Evolutionary conservation across 2,797 vertebrate species (phyloP), one percentile per base, ranked within the genome.

Genomic region (Macroramphosus scolopax): DNA sequence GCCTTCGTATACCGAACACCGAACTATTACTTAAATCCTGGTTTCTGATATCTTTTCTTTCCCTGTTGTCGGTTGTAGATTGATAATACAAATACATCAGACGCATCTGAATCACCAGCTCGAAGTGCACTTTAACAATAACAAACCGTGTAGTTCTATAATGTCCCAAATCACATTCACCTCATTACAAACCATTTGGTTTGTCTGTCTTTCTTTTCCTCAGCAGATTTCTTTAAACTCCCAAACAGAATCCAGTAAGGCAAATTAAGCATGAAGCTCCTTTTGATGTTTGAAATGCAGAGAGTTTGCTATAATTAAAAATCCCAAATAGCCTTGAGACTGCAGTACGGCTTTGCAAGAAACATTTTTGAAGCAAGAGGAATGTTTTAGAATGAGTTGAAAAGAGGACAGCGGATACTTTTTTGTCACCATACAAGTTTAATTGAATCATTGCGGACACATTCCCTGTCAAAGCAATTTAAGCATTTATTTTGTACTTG

Each of bases 221-320:
- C 46, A 59, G n/a, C 65, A 57, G 61, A 58, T 63, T 50, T 65
- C 68, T 72, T 61, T 18, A 68, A 43, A 32, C 43, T 28, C 3
- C 5, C 39, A 29, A 24, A 37, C 1, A 3, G 15, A 17, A 36
- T 6, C 3, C 5, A 17, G 22, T 37, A 40, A 52, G 50, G 42
- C 46, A 8, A 15, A 68, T 56, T 44, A 44, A 50, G 44, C 20
- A 5, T 29, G 43, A 29, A 41, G 12, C 25, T 68, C 20, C 14
- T 48, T 55, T 45, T 52, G 31, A 42, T 49, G 35, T 35, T 61
- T 44, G 59, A 68, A 63, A 60, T 72, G 42, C 56, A 55, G 29
- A 17, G 43, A 56, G 17, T 53, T 43, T 41, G 43, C 20, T 73
- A 72, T 82, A 77, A 78, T 75, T 68, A 72, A 53, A 51, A 67